Conservation (phyloP, 2,888 invertebrate genomes). For the Bellardia bayeri region DNA sequence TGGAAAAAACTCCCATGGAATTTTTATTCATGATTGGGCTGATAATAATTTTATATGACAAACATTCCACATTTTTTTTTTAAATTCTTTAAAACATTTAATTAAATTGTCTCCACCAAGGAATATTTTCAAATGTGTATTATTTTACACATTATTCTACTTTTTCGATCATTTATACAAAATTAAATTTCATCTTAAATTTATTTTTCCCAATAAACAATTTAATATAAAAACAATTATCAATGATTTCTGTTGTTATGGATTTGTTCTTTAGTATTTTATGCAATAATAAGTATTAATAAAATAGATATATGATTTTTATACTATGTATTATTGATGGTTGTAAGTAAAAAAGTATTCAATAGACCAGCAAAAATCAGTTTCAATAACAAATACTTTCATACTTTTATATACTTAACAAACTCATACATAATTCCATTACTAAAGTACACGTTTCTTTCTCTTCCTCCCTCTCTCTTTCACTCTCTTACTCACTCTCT, state of each 20-base stretch:
- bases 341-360: background rate
- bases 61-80: too few relatives aligned
- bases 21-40: too few relatives aligned
- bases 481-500: background rate
- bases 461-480: too few relatives aligned
- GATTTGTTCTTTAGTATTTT: background rate
- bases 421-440: constrained; percentile 40
- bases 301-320: background rate
- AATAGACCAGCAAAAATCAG: constrained; percentile 2
- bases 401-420: constrained; percentile 17
- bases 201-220: background rate
- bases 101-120: too few relatives aligned
- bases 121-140: too few relatives aligned
- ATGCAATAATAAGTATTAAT: constrained; percentile 7
- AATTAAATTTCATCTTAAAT: too few relatives aligned
- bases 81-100: too few relatives aligned
- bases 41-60: too few relatives aligned
- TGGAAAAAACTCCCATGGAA: too few relatives aligned
- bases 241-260: constrained; percentile 10
- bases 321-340: background rate
- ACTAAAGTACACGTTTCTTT: background rate
- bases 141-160: too few relatives aligned
- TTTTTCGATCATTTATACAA: too few relatives aligned
- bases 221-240: background rate
- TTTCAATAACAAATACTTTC: constrained; percentile 9